Evolutionary conservation across 2,113 vertebrate genomes (phyloP).

Genomic region (Brienomyrus brachyistius): DNA sequence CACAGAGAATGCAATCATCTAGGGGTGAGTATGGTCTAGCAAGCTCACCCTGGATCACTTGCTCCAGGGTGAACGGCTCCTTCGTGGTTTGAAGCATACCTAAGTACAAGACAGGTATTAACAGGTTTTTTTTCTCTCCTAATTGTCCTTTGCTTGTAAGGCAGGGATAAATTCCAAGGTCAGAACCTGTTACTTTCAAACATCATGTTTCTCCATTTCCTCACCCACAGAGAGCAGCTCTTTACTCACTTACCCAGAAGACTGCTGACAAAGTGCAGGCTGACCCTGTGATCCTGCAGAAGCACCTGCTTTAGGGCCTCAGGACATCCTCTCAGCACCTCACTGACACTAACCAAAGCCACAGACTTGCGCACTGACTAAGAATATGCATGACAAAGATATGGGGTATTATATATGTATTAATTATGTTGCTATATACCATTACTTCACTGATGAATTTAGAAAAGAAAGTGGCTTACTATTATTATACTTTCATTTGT

Average conservation of each 20-base stretch:
- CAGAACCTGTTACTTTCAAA: neutral
- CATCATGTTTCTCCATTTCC: neutral
- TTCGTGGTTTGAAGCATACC: conserved; percentile 67
- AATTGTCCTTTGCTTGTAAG: neutral
- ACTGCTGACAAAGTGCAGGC: conserved; percentile 58
- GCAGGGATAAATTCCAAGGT: neutral
- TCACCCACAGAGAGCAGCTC: neutral
- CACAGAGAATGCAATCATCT: neutral
- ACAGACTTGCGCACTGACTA: conserved; percentile 81
- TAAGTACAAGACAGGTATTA: conserved; percentile 40
- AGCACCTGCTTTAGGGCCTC: conserved; percentile 60
- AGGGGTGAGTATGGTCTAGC: neutral
- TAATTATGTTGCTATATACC: too few relatives aligned
- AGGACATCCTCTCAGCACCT: conserved; percentile 59
- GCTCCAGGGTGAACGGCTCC: conserved; percentile 61
- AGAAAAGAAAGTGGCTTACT: too few relatives aligned
- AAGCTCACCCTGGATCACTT: conserved; percentile 71
- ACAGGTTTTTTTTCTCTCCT: neutral
- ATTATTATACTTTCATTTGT: too few relatives aligned
- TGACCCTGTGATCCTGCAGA: conserved; percentile 63
- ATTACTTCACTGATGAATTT: too few relatives aligned
- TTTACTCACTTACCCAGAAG: conserved; percentile 71
- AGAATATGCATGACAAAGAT: neutral
- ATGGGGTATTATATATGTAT: neutral
- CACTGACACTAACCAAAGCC: conserved; percentile 60